Conservation (phyloP, 2,888 invertebrate genomes). For the Drosophila peninsularis region DNA sequence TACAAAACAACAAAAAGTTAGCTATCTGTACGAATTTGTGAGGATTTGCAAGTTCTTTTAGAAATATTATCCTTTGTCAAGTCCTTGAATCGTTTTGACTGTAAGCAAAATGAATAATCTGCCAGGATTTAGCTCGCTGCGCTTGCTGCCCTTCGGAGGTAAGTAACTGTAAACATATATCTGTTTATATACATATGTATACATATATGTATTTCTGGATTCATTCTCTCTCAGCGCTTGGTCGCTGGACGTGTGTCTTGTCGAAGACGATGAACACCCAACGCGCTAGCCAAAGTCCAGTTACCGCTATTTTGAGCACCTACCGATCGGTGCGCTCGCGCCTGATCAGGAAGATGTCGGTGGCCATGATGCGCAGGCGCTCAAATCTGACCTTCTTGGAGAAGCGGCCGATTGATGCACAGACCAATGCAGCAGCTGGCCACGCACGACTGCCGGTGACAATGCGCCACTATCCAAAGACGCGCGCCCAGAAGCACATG, state of each 20-base stretch:
- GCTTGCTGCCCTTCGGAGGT: constrained; percentile 1
- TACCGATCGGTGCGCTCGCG: not conserved
- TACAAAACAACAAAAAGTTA: not conserved
- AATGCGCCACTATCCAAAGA: not conserved
- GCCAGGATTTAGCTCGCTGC: constrained; percentile 3
- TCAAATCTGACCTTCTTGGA: not conserved
- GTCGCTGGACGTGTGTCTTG: not conserved
- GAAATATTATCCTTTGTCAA: not conserved
- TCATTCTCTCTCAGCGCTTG: not conserved
- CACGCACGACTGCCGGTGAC: not conserved
- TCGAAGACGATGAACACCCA: not conserved
- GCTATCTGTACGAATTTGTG: not conserved
- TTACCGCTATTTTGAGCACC: not conserved
- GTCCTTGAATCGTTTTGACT: not conserved
- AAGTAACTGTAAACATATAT: not conserved
- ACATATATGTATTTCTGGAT: not conserved
- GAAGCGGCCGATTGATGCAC: not conserved
- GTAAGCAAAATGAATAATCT: constrained; percentile 6
- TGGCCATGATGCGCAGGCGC: not conserved
- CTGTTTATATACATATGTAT: not conserved
- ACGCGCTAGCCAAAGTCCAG: not conserved
- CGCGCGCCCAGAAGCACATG: not conserved
- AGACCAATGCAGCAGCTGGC: not conserved
- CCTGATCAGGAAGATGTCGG: constrained; percentile 1
- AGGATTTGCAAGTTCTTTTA: not conserved